phyloP scores from a whole-genome alignment of 2,113 vertebrate species.

The Cariama cristata region DNA sequence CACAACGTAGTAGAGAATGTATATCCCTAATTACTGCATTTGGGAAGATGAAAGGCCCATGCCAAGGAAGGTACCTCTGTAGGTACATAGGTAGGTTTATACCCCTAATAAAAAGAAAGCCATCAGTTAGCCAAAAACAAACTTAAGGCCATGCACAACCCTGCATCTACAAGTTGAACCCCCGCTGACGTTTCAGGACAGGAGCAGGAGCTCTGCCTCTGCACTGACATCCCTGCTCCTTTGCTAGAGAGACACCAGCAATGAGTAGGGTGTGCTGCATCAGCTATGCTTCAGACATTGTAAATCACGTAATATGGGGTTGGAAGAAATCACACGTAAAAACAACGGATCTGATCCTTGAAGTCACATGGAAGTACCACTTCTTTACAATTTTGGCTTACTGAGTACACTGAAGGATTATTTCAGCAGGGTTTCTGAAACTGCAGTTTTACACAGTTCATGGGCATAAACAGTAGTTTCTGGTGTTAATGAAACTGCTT shows the following conservation, averaged over 20 bases:
- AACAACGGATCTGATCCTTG: neutral
- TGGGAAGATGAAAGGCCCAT: neutral
- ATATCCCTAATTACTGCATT: neutral
- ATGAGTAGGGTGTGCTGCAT: neutral
- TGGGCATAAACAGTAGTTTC: conserved; percentile 53
- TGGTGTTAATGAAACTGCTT: conserved; percentile 55
- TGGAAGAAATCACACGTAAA: neutral
- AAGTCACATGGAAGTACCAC: neutral
- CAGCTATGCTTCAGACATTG: neutral
- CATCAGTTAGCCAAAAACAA: neutral
- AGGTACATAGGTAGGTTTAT: neutral
- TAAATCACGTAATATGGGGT: neutral
- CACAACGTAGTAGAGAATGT: neutral
- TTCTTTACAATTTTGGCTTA: neutral
- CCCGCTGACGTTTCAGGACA: neutral
- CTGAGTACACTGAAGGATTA: neutral
- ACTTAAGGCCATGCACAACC: neutral
- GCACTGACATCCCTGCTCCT: neutral
- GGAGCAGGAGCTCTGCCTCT: neutral
- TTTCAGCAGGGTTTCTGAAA: conserved; percentile 49
- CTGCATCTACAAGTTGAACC: neutral
- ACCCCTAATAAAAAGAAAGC: neutral
- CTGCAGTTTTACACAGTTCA: conserved; percentile 30
- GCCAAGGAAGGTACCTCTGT: neutral
- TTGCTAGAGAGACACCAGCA: neutral